A percentile compares a stretch with the other conserved stretches of the same genome.
phyloP scores from a whole-genome alignment of 2,888 invertebrate genomes.

The Meganola albula region DNA sequence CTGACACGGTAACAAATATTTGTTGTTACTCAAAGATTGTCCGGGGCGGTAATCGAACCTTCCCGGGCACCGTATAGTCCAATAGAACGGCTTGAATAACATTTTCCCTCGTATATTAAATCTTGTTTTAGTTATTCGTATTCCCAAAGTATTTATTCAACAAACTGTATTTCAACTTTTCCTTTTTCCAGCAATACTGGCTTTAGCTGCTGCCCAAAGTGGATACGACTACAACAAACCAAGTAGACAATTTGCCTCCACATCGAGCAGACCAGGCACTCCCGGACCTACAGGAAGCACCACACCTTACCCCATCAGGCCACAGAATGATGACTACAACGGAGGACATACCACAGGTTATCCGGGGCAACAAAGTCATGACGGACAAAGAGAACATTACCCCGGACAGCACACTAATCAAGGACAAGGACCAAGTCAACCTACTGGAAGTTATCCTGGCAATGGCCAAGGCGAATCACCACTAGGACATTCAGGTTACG shows the following conservation, averaged over 20 bases:
- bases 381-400: slow-evolving; percentile 33
- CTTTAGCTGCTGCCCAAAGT: slow-evolving; percentile 72
- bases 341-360: slow-evolving; percentile 7
- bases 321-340: slow-evolving; percentile 37
- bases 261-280: slow-evolving; percentile 43
- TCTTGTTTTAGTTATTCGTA: no score
- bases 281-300: slow-evolving; percentile 31
- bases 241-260: slow-evolving; percentile 74
- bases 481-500: slow-evolving; percentile 25
- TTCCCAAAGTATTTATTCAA: no score
- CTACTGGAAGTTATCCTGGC: slow-evolving; percentile 22
- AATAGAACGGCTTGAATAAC: no score
- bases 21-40: no score
- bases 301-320: slow-evolving; percentile 40
- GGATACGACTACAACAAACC: slow-evolving; percentile 88
- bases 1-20: no score
- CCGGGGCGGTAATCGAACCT: no score
- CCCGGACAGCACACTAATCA: slow-evolving; percentile 22
- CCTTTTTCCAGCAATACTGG: slow-evolving; percentile 60
- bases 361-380: slow-evolving; percentile 33
- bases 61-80: no score
- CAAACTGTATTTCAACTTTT: no score
- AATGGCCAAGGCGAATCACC: slow-evolving; percentile 4
- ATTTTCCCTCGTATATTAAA: no score
- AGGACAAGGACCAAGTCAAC: slow-evolving; percentile 18